These are phyloP conservation scores for Drosophila kanapiae DNA, from an alignment of 1,140 invertebrate species.

Conservation along the genomic window DNA sequence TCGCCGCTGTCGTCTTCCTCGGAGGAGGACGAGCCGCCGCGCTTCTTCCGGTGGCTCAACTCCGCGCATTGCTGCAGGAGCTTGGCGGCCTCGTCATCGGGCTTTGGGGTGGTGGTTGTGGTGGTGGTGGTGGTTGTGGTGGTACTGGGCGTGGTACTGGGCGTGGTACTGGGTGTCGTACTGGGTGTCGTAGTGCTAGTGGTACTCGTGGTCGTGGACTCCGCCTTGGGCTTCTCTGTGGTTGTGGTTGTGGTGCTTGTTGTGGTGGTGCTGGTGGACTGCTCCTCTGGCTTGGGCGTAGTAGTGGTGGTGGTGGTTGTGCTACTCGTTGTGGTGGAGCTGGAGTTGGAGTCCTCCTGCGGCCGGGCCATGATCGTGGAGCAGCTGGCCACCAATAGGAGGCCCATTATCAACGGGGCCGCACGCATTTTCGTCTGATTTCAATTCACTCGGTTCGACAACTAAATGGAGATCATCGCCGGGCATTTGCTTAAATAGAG, in stretches of 20 bases:
- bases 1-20: constrained; percentile 65
- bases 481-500: constrained; percentile 60
- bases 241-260: constrained; percentile 22
- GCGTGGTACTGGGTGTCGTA: constrained; percentile 1
- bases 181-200: constrained; percentile 13
- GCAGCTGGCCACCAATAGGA: constrained; percentile 54
- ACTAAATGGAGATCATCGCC: constrained; percentile 53
- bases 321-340: not conserved
- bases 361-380: constrained; percentile 39
- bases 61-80: constrained; percentile 62
- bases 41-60: constrained; percentile 55
- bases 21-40: constrained; percentile 56
- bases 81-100: constrained; percentile 39
- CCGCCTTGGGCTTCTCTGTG: constrained; percentile 25
- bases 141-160: constrained; percentile 10
- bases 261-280: constrained; percentile 11
- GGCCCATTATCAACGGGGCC: constrained; percentile 28
- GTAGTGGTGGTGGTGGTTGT: constrained; percentile 10
- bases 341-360: constrained; percentile 22
- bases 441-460: constrained; percentile 42
- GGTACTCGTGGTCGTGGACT: constrained; percentile 20
- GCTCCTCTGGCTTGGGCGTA: constrained; percentile 27
- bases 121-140: constrained; percentile 17
- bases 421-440: constrained; percentile 50
- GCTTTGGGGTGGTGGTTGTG: constrained; percentile 45